Base-by-base conservation (phyloP, 1,140 invertebrate species). In the Pantala flavescens region DNA sequence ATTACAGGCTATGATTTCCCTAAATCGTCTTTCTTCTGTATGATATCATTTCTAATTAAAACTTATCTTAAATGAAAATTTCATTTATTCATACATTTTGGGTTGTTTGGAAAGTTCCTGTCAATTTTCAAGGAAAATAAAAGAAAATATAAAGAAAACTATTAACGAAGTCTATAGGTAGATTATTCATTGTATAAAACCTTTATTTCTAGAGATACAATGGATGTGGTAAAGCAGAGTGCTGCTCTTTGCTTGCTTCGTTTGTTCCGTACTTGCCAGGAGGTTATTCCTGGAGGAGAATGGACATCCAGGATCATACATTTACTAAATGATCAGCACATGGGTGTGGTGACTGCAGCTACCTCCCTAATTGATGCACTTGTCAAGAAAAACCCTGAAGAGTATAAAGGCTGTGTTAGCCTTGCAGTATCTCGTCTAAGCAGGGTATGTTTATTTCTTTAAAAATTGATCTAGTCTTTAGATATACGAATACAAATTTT, bases 141-240 rank as follows among this genome's bases (percentile, higher is more conserved):
- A n/a, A n/a, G n/a, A n/a, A n/a, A n/a, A n/a, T n/a, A n/a, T n/a
- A n/a, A n/a, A n/a, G n/a, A n/a, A n/a, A n/a, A n/a, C n/a, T n/a
- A n/a, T n/a, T n/a, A n/a, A n/a, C n/a, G n/a, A n/a, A n/a, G n/a
- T n/a, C n/a, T n/a, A n/a, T n/a, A n/a, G 28, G 73, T 43, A 24
- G 55, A 74, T 74, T 74, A 70, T 49, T 36, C 74, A n/a, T 23
- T 23, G n/a, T 71, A 74, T 23, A 73, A 43, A 73, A 70, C 73
- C 24, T 70, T 76, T 71, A 77, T 77, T 83, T 84, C 24, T 80
- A 95, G 97, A 23, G 98, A 99, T 83, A 99, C 98, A 3, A 98
- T 99, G 89, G 98, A 99, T 85, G 95, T 98, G 71, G 98, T 99
- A 0, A 99, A 99, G 84, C 98, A 99, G 85, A 98, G 96, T 79